phyloP scores from a whole-genome alignment of 2,888 invertebrate species.

The Taphrorychus bicolor region DNA sequence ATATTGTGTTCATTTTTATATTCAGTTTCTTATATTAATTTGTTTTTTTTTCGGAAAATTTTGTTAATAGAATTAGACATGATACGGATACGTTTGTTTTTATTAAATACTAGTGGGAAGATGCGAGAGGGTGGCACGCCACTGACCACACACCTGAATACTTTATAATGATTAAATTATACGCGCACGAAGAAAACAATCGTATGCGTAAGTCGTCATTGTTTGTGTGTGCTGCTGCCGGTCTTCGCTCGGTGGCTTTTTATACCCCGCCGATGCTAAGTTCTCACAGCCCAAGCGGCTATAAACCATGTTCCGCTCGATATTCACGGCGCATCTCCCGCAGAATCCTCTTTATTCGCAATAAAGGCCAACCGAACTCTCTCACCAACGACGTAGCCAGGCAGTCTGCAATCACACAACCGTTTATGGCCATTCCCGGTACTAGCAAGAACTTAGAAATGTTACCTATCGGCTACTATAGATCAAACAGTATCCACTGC shows the following conservation, averaged over 20 bases:
- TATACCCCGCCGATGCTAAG: constrained; percentile 50
- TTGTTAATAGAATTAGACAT: neutral
- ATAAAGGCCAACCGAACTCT: constrained; percentile 58
- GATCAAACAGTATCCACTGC: constrained; percentile 43
- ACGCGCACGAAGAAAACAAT: constrained; percentile 37
- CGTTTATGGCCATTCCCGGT: constrained; percentile 56
- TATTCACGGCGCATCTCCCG: constrained; percentile 58
- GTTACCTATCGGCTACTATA: constrained; percentile 50
- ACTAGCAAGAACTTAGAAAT: constrained; percentile 48
- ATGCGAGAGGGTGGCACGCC: constrained; percentile 15
- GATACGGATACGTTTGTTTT: neutral
- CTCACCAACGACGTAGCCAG: constrained; percentile 56
- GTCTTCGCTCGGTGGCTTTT: constrained; percentile 41
- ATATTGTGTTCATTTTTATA: too few species aligned
- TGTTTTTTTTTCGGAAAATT: too few species aligned
- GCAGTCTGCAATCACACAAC: constrained; percentile 55
- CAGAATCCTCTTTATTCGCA: constrained; percentile 57
- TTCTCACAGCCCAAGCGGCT: constrained; percentile 57
- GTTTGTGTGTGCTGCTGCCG: constrained; percentile 34
- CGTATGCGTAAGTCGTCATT: constrained; percentile 39
- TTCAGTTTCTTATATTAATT: too few species aligned
- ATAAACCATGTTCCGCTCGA: constrained; percentile 56
- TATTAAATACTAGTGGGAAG: neutral
- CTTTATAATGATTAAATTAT: constrained; percentile 38
- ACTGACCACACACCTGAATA: constrained; percentile 32